phyloP scores from a whole-genome alignment of 2,113 vertebrate genomes.

The Lethenteron camtschaticum region DNA sequence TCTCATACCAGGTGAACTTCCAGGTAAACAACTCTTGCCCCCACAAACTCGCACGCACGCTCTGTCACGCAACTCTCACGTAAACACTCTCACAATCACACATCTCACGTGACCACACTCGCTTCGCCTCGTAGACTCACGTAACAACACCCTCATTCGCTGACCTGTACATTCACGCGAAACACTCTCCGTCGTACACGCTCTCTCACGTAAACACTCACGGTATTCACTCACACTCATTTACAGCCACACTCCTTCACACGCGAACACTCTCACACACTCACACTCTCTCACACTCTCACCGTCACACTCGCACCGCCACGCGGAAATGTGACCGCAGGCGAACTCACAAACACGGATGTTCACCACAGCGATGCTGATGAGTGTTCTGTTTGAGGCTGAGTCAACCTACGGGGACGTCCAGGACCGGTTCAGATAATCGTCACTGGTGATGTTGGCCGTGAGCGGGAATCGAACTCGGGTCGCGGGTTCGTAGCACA shows the following conservation, averaged over 20 bases:
- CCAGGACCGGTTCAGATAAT: no score
- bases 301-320: background rate
- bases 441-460: no score
- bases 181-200: background rate
- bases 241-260: background rate
- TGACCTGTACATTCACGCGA: background rate
- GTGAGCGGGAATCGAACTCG: no score
- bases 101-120: background rate
- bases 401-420: no score
- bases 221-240: background rate
- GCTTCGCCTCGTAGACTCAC: background rate
- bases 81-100: background rate
- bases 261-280: background rate
- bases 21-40: no score
- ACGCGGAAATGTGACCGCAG: no score
- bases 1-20: no score
- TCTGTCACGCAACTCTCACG: background rate
- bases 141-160: background rate
- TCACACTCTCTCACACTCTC: background rate
- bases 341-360: no score
- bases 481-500: no score
- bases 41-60: background rate
- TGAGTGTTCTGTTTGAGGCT: no score
- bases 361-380: no score
- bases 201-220: background rate